A percentile compares a stretch with the other conserved stretches of the same genome.
Evolutionary conservation across 2,888 invertebrate genomes (phyloP).

Genomic region (Lasioglossum zephyrum): DNA sequence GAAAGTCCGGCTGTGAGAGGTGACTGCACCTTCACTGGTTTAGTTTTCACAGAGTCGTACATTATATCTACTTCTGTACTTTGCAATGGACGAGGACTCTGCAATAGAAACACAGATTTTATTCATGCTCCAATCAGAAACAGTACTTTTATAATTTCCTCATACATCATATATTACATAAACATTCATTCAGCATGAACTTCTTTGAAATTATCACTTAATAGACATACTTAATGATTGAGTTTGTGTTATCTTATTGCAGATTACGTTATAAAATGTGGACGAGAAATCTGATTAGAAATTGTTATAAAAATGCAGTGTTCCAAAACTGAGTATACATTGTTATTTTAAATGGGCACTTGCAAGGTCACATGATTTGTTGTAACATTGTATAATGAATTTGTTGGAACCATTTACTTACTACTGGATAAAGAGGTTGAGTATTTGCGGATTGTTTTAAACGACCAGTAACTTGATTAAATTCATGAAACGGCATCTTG

Average conservation of each 20-base stretch:
- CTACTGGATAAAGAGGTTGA: slow-evolving; percentile 69
- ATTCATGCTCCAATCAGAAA: not conserved
- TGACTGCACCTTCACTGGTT: slow-evolving; percentile 22
- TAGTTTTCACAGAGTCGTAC: slow-evolving; percentile 67
- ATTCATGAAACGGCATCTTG: slow-evolving; percentile 71
- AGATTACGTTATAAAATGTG: not conserved
- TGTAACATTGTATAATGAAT: not conserved
- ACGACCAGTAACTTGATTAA: slow-evolving; percentile 67
- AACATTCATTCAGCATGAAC: not conserved
- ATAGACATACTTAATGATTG: not conserved
- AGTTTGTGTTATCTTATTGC: not conserved
- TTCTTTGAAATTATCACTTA: not conserved
- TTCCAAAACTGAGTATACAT: not conserved
- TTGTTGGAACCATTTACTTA: slow-evolving; percentile 27
- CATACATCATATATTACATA: slow-evolving; percentile 32
- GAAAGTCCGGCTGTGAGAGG: not conserved
- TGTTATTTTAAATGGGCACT: not conserved
- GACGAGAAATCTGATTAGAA: not conserved
- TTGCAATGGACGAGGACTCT: slow-evolving; percentile 70
- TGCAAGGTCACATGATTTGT: not conserved
- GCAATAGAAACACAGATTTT: slow-evolving; percentile 30
- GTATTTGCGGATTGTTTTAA: slow-evolving; percentile 58
- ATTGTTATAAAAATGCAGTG: not conserved
- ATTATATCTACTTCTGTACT: slow-evolving; percentile 70
- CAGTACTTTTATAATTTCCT: not conserved